Conservation (phyloP, 2,888 invertebrate species). For the Xestia ashworthii region DNA sequence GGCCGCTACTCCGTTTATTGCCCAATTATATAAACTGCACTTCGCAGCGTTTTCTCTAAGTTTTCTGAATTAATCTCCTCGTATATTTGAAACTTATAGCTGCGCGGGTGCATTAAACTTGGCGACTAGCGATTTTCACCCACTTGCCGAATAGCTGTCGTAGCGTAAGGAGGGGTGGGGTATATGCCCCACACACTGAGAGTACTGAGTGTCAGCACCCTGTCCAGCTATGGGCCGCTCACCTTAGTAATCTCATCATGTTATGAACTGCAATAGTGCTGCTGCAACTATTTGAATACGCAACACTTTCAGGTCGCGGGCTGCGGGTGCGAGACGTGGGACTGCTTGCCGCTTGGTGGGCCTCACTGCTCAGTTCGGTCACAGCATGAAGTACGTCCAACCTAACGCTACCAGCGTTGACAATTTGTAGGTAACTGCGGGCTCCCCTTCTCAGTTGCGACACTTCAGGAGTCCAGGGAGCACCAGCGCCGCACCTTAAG, state of each 20-base stretch:
- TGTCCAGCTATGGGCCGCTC: background rate
- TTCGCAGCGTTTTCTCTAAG: slow-evolving; percentile 49
- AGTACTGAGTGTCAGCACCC: background rate
- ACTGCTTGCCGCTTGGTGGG: too few species aligned
- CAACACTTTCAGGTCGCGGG: background rate
- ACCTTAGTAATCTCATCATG: background rate
- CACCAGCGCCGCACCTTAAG: background rate
- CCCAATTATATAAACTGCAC: slow-evolving; percentile 61
- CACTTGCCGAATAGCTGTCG: slow-evolving; percentile 1
- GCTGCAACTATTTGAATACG: background rate
- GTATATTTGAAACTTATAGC: slow-evolving; percentile 61
- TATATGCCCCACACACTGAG: background rate
- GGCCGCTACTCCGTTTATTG: slow-evolving; percentile 59
- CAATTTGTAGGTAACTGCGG: background rate
- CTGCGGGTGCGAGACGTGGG: background rate
- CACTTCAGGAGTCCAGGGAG: background rate
- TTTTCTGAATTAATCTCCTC: slow-evolving; percentile 55
- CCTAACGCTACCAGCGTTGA: background rate
- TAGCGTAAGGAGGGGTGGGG: background rate
- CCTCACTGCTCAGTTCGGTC: background rate
- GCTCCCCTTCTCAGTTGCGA: background rate
- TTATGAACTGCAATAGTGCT: background rate
- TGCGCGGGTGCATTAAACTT: slow-evolving; percentile 53
- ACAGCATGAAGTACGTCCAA: background rate
- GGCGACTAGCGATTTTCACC: slow-evolving; percentile 39